phyloP scores from a whole-genome alignment of 1,140 invertebrate species.

The Theocolax elegans region DNA sequence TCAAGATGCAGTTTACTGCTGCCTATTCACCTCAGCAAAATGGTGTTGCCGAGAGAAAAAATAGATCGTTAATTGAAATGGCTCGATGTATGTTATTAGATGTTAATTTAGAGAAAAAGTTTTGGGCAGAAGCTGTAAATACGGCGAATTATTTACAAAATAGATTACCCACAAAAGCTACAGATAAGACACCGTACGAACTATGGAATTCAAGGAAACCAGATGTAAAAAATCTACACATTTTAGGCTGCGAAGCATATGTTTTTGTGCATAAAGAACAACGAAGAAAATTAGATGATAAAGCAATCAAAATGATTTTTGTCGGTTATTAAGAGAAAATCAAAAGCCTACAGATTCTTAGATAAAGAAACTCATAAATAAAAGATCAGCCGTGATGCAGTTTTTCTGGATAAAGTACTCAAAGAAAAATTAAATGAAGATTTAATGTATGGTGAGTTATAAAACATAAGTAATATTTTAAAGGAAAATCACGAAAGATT shows the following conservation, averaged over 20 bases:
- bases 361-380: conserved; percentile 45
- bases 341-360: too few species aligned
- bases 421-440: conserved; percentile 28
- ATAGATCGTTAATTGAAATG: too few species aligned
- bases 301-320: too few species aligned
- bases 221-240: conserved; percentile 38
- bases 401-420: too few species aligned
- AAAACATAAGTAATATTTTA: background rate
- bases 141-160: conserved; percentile 58
- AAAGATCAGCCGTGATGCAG: conserved; percentile 48
- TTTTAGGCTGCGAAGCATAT: conserved; percentile 44
- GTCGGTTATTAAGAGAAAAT: too few species aligned
- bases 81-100: too few species aligned
- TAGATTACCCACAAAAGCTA: too few species aligned
- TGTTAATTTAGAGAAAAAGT: conserved; percentile 48
- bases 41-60: conserved; percentile 19
- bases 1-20: conserved; percentile 36
- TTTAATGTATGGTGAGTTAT: background rate
- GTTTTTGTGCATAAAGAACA: too few species aligned
- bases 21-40: conserved; percentile 36
- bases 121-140: conserved; percentile 61
- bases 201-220: too few species aligned
- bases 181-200: too few species aligned
- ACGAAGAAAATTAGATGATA: too few species aligned
- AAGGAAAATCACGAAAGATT: too few species aligned